These are phyloP conservation scores for Halcyon leucocephala DNA, from an alignment of 2,797 vertebrate genomes.

Conservation along the genomic window DNA sequence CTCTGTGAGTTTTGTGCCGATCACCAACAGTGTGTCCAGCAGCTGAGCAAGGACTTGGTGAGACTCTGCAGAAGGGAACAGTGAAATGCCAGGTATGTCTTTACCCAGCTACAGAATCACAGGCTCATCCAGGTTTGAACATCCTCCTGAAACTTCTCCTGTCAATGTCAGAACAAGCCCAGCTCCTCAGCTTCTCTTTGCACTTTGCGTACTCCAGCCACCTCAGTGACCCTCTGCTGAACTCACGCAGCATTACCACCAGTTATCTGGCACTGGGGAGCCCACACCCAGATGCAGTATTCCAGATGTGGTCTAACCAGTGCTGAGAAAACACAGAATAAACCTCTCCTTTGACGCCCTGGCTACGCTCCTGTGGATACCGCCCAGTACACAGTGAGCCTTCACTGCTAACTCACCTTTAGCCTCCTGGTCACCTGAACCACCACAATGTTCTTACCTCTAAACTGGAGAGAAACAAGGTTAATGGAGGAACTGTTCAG, in stretches of 20 bases:
- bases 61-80: constrained; percentile 84
- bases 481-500: not conserved
- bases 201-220: rapidly evolving
- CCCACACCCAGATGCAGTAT: not conserved
- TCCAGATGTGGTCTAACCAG: not conserved
- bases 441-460: not conserved
- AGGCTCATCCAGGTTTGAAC: not conserved
- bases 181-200: not conserved
- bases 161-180: not conserved
- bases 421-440: not conserved
- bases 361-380: not conserved
- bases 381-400: too few species aligned
- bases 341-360: not conserved
- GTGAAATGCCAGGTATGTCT: not conserved
- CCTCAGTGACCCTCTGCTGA: not conserved
- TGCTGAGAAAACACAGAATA: not conserved
- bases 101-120: not conserved
- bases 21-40: constrained; percentile 90
- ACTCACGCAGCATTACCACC: not conserved
- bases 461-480: not conserved
- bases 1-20: constrained; percentile 90
- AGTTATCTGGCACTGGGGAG: not conserved
- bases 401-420: not conserved
- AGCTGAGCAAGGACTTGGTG: constrained; percentile 96
- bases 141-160: not conserved